phyloP scores from a whole-genome alignment of 2,888 invertebrate species.

The Drosophila nr. perissopoda region DNA sequence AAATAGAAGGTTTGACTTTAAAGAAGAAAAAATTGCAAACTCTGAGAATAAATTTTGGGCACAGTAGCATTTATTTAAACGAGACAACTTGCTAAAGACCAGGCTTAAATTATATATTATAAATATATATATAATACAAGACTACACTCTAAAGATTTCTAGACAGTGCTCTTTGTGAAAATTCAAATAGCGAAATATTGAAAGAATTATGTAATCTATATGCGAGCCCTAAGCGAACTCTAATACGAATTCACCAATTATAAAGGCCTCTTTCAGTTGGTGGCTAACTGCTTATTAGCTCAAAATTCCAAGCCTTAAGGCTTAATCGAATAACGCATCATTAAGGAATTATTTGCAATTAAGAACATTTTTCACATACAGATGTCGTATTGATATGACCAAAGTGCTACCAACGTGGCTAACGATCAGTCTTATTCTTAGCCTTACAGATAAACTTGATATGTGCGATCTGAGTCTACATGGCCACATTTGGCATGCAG shows the following conservation, averaged over 20 bases:
- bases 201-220: not conserved
- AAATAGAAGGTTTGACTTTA: not conserved
- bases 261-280: not conserved
- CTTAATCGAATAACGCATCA: conserved; percentile 17
- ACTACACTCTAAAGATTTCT: not conserved
- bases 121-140: not conserved
- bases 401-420: not conserved
- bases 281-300: conserved; percentile 21
- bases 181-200: not conserved
- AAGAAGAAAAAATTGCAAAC: not conserved
- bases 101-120: not conserved
- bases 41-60: not conserved
- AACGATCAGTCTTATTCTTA: not conserved
- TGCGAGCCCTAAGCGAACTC: not conserved
- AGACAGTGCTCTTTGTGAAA: not conserved
- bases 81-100: not conserved
- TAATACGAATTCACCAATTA: conserved; percentile 16
- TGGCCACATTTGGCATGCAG: conserved; percentile 21
- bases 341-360: conserved; percentile 45
- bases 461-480: conserved; percentile 2
- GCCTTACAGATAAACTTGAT: conserved; percentile 4
- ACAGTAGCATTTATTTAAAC: not conserved
- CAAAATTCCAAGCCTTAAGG: conserved; percentile 15
- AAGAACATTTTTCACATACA: conserved; percentile 18
- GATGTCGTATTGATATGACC: not conserved